Evolutionary conservation across 2,888 invertebrate species (phyloP), one percentile per base, ranked within the genome.

Genomic region (Chrysomela aeneicollis): DNA sequence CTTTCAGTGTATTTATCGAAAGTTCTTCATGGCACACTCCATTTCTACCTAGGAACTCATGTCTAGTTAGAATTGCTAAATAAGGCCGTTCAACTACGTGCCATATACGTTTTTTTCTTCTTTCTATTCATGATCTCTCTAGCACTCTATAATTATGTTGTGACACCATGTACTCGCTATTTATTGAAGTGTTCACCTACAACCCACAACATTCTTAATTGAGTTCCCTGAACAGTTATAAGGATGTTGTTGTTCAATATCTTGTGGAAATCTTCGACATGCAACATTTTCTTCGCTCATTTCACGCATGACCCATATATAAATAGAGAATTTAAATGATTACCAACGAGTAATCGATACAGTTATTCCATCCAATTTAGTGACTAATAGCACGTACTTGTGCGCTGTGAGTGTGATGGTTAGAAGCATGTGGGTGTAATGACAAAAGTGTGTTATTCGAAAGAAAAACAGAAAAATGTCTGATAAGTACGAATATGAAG

Each of bases 221-320:
- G 57, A 57, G 46, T 46, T 26, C 37, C 37, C 57, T 58, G 42
- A 35, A 63, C 63, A 53, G 63, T 59, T 63, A 63, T 59, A 35
- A 58, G 63, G 59, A 63, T 58, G 52, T 54, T 47, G 49, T 54
- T 47, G 35, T 59, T 52, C 52, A 59, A 59, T 63, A 59, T 63
- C 35, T 37, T 19, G 54, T 63, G 63, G 32, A 63, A 63, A 63
- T 63, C 62, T 55, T 21, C 42, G 37, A 46, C 63, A 63, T 54
- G 54, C 54, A 63, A 59, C 52, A 59, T 32, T 58, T 58, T 49
- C 59, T 63, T 59, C 54, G 59, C 59, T 59, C 47, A 57, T 63
- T 52, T 54, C 59, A 32, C 54, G 53, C 37, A 35, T 59, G 63
- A 63, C 63, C 63, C 50, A 63, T 63, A 62, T n/a, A n/a, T 62